phyloP scores from a whole-genome alignment of 2,888 invertebrate genomes.

The Caenorhabditis plicata region DNA sequence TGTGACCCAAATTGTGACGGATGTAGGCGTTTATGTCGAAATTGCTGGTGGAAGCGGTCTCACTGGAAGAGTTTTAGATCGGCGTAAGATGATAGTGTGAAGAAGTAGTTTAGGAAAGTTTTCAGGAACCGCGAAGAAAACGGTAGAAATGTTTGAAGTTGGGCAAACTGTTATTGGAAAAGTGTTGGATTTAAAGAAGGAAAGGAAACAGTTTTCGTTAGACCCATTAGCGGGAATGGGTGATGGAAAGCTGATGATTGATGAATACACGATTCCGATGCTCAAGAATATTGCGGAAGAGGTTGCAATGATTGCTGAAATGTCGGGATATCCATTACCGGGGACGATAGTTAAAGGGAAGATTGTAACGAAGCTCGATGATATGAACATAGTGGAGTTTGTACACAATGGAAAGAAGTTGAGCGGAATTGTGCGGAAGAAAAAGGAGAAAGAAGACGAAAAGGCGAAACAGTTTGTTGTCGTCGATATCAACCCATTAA shows the following conservation, averaged over 20 bases:
- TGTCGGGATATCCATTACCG: constrained; percentile 16
- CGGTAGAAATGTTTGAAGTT: constrained; percentile 15
- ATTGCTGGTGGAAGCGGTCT: constrained; percentile 43
- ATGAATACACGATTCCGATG: constrained; percentile 13
- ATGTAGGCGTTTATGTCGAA: constrained; percentile 33
- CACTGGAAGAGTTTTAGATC: constrained; percentile 20
- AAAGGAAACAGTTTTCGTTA: constrained; percentile 13
- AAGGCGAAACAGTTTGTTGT: constrained; percentile 1
- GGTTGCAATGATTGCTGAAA: constrained; percentile 22
- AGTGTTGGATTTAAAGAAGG: constrained; percentile 6
- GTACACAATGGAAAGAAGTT: constrained; percentile 21
- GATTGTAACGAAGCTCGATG: constrained; percentile 23
- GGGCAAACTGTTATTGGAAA: constrained; percentile 24
- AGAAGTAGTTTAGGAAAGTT: neutral
- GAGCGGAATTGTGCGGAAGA: constrained; percentile 19
- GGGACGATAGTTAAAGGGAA: constrained; percentile 14
- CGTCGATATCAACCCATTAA: constrained; percentile 25
- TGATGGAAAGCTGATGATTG: constrained; percentile 9
- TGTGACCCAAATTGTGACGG: constrained; percentile 26
- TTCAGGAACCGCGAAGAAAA: constrained; percentile 10
- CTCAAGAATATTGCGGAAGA: constrained; percentile 22
- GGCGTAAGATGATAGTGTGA: constrained; percentile 10
- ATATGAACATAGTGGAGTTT: constrained; percentile 24
- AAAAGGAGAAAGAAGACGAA: constrained; percentile 5
- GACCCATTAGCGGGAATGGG: constrained; percentile 21